These are phyloP conservation scores for human DNA, from an alignment of 2,113 vertebrate species.

Conservation along the genomic window DNA sequence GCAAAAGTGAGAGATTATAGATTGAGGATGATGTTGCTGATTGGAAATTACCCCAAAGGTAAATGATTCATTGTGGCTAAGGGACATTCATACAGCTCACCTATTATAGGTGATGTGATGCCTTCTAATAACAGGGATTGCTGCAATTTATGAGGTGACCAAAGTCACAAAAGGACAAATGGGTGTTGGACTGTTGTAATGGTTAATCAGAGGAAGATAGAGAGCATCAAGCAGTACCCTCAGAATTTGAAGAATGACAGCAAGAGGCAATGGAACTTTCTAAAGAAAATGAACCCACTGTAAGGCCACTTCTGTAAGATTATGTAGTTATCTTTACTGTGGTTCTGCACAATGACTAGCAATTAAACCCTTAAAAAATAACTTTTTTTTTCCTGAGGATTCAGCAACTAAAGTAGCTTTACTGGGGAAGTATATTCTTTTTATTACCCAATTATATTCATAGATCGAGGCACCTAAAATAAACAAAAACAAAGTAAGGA, in stretches of 20 bases:
- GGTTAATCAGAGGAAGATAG: not conserved
- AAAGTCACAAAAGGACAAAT: constrained; percentile 35
- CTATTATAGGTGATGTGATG: not conserved
- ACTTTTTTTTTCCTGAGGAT: not conserved
- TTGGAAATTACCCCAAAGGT: not conserved
- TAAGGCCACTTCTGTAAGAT: not conserved
- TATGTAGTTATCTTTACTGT: not conserved
- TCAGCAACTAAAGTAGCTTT: not conserved
- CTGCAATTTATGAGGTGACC: not conserved
- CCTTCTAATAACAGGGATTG: not conserved
- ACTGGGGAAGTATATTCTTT: not conserved
- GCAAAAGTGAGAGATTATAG: constrained; percentile 2
- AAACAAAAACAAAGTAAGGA: not conserved
- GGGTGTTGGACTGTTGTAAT: not conserved
- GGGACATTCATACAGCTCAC: not conserved
- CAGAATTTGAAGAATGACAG: constrained; percentile 18
- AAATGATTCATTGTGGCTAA: constrained; percentile 12
- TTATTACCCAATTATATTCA: not conserved
- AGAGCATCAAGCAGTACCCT: not conserved
- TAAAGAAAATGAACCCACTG: not conserved
- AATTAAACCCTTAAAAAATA: not conserved
- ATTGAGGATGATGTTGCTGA: not conserved
- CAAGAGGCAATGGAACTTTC: not conserved
- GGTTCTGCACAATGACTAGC: not conserved
- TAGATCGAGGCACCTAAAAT: not conserved